Percentiles rank a stretch among this genome's conserved stretches.
Conservation (phyloP, 2,113 vertebrate genomes). For the Donacobius atricapilla region DNA sequence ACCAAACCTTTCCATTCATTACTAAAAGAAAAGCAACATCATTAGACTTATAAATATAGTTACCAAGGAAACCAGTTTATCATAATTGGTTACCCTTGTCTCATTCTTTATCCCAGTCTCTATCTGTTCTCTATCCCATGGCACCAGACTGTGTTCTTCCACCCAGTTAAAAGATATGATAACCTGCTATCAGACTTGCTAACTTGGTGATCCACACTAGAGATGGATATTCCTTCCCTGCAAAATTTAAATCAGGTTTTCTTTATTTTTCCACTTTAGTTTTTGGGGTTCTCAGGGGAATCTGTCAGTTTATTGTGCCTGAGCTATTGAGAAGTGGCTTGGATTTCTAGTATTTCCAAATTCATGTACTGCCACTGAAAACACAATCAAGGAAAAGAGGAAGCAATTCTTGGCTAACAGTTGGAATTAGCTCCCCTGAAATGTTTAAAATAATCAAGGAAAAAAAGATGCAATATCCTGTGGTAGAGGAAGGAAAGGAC, state of each 20-base stretch:
- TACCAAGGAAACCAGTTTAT: constrained; percentile 70
- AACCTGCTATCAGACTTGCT: constrained; percentile 6
- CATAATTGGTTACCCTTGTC: constrained; percentile 53
- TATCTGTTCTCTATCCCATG: background rate
- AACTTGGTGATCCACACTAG: constrained; percentile 1
- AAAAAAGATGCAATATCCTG: background rate
- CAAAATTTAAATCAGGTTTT: background rate
- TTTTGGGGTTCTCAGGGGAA: background rate
- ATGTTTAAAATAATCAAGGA: constrained; percentile 11
- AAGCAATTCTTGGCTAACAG: background rate
- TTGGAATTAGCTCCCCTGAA: background rate
- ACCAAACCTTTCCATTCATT: constrained; percentile 60
- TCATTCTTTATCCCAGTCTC: constrained; percentile 1
- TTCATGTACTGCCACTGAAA: background rate
- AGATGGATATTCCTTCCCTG: background rate
- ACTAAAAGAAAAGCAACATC: constrained; percentile 47
- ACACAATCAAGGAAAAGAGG: background rate
- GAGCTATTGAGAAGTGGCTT: background rate
- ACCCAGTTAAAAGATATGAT: background rate
- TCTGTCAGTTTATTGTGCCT: background rate
- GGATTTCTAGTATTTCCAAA: background rate
- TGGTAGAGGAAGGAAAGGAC: background rate
- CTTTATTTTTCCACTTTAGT: background rate
- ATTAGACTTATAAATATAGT: constrained; percentile 65
- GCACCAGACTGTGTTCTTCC: background rate